phyloP scores from a whole-genome alignment of 35 echinoderm and acorn worm genomes.

The Strongylocentrotus purpuratus region DNA sequence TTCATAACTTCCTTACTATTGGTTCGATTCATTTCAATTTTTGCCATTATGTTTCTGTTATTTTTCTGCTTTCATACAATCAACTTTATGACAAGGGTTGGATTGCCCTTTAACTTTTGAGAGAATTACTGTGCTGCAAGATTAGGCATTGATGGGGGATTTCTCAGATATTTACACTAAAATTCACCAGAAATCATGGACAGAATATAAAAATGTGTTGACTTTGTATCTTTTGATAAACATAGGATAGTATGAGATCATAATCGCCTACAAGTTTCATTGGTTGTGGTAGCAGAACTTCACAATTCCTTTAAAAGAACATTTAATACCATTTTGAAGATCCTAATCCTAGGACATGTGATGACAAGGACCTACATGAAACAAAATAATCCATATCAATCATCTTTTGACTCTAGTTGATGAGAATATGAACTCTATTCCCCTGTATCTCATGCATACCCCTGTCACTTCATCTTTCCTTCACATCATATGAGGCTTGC shows the following conservation, averaged over 20 bases:
- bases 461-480: not conserved
- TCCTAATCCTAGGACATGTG: not conserved
- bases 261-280: not conserved
- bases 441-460: not conserved
- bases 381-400: slow-evolving; percentile 8
- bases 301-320: slow-evolving; percentile 21
- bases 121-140: too few species aligned
- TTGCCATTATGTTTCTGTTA: too few species aligned
- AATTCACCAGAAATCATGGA: too few species aligned
- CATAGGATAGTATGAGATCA: not conserved
- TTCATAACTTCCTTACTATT: too few species aligned
- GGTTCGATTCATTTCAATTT: too few species aligned
- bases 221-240: too few species aligned
- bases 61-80: too few species aligned
- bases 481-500: not conserved
- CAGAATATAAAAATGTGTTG: too few species aligned
- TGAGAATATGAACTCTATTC: not conserved
- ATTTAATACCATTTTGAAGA: not conserved
- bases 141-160: too few species aligned
- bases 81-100: too few species aligned
- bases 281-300: not conserved
- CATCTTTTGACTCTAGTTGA: not conserved
- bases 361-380: slow-evolving; percentile 10
- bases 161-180: too few species aligned
- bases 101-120: too few species aligned